phyloP scores from a whole-genome alignment of 1,140 invertebrate species.

The Grapholita molesta region DNA sequence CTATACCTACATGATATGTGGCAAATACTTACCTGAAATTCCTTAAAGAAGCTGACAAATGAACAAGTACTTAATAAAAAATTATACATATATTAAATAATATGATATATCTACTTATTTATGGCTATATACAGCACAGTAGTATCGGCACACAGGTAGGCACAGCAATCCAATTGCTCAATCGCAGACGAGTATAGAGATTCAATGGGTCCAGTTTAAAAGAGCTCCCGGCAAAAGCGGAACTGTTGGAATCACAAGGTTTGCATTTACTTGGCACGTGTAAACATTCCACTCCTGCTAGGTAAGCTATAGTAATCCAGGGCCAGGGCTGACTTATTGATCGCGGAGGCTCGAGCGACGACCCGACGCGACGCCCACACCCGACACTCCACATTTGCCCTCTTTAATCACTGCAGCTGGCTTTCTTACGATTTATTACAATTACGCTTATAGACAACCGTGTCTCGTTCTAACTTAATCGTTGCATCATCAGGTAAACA shows the following conservation, averaged over 20 bases:
- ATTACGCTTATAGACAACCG: background rate
- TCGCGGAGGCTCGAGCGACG: constrained; percentile 13
- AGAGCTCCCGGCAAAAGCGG: background rate
- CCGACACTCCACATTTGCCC: background rate
- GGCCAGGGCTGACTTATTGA: constrained; percentile 16
- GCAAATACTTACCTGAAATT: too few relatives aligned
- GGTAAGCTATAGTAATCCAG: background rate
- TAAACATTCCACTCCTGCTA: background rate
- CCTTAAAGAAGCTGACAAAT: too few relatives aligned
- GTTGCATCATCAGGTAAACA: background rate
- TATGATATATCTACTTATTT: too few relatives aligned
- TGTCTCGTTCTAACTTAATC: background rate
- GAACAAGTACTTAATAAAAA: background rate
- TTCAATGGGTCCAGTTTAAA: background rate
- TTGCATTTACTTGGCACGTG: background rate
- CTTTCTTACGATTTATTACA: background rate
- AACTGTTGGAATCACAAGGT: background rate
- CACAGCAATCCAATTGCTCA: background rate
- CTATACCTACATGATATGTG: too few relatives aligned
- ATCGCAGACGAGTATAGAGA: background rate
- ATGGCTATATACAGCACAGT: background rate
- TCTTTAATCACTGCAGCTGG: background rate
- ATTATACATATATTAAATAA: background rate
- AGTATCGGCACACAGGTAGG: background rate
- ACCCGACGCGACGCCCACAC: constrained; percentile 1